Conservation (phyloP, 2,113 vertebrate genomes). For the Apodemus speciosus region DNA sequence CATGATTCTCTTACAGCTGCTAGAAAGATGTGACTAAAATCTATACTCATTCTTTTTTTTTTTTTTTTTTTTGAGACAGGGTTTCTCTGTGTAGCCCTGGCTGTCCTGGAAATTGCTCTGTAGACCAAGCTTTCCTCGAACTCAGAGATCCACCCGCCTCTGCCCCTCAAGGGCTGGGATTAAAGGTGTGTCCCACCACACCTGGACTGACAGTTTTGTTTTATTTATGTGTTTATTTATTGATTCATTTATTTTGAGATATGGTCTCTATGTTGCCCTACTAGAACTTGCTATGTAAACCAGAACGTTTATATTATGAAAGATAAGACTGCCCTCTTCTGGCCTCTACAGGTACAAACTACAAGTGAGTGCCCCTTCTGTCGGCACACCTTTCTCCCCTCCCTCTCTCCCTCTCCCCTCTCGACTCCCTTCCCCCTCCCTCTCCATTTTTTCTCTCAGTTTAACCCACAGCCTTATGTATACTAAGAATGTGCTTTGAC, state of each 20-base stretch:
- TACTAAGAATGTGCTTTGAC: no score
- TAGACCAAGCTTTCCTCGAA: not conserved
- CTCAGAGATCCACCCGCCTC: not conserved
- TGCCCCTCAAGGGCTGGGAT: not conserved
- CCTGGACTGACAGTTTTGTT: not conserved
- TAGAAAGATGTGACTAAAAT: slow-evolving; percentile 30
- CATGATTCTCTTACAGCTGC: not conserved
- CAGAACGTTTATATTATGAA: not conserved
- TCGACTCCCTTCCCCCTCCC: rapidly evolving
- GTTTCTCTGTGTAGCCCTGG: not conserved
- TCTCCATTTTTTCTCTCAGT: not conserved
- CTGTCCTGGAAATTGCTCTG: not conserved
- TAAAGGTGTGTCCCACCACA: not conserved
- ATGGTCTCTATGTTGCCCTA: not conserved
- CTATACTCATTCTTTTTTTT: not conserved
- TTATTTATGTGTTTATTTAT: not conserved
- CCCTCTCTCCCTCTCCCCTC: not conserved
- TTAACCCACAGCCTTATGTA: not conserved
- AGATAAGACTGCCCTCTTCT: no score
- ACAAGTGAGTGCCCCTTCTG: not conserved
- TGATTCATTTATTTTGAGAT: not conserved
- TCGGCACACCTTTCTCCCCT: not conserved
- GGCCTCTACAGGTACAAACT: no score
- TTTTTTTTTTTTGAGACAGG: not conserved
- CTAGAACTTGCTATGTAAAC: not conserved